Conservation (phyloP, 2,888 invertebrate species). For the Platypus cylindrus region DNA sequence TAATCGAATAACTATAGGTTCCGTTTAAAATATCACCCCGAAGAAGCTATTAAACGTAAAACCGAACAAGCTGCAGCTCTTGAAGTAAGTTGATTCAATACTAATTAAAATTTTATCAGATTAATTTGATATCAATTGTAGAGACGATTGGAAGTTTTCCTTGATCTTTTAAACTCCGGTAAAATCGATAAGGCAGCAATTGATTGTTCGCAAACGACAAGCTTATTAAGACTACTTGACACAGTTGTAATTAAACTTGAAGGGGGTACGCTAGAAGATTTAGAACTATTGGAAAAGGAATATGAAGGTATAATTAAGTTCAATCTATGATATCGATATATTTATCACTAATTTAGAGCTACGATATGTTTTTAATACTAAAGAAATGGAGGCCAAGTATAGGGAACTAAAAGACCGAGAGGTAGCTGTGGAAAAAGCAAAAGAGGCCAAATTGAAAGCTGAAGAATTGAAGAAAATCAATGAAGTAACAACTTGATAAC, state of each 20-base stretch:
- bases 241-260: slow-evolving; percentile 94
- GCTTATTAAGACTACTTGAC: slow-evolving; percentile 78
- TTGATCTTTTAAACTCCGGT: slow-evolving; percentile 64
- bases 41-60: slow-evolving; percentile 81
- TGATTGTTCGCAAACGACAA: slow-evolving; percentile 74
- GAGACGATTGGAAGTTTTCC: slow-evolving; percentile 81
- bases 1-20: slow-evolving; percentile 60
- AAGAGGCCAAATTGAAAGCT: slow-evolving; percentile 26
- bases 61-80: slow-evolving; percentile 73
- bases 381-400: slow-evolving; percentile 27
- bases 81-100: slow-evolving; percentile 42
- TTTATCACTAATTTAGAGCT: slow-evolving; percentile 3
- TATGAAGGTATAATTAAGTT: slow-evolving; percentile 32
- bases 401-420: slow-evolving; percentile 26
- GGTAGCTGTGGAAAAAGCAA: slow-evolving; percentile 19
- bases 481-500: slow-evolving; percentile 9
- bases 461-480: slow-evolving; percentile 26
- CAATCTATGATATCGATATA: too few relatives aligned
- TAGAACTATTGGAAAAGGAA: slow-evolving; percentile 70
- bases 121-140: slow-evolving; percentile 30
- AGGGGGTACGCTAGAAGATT: slow-evolving; percentile 81
- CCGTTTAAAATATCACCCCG: slow-evolving; percentile 97
- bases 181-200: slow-evolving; percentile 66
- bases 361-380: slow-evolving; percentile 5
- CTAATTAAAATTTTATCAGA: neutral